Conservation (phyloP, 2,888 invertebrate species). For the Trypoxylon attenuatum region DNA sequence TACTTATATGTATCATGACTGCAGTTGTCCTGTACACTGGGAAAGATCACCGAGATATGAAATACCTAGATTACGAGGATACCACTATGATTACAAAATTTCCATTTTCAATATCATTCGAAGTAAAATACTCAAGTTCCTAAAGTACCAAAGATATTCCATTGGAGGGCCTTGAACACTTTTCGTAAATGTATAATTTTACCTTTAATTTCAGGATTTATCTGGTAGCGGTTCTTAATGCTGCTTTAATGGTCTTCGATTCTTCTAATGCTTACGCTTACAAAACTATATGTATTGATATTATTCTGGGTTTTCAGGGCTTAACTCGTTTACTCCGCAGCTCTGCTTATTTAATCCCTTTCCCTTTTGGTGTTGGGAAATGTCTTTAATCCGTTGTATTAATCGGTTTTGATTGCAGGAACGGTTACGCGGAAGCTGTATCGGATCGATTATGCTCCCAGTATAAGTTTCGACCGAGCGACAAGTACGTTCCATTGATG, state of each 20-base stretch:
- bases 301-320: no score
- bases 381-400: neutral
- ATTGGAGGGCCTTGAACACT: slow-evolving; percentile 7
- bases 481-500: slow-evolving; percentile 78
- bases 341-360: no score
- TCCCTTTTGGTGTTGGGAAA: no score
- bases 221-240: neutral
- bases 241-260: no score
- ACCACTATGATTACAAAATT: slow-evolving; percentile 12
- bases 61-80: neutral
- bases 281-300: no score
- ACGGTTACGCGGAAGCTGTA: slow-evolving; percentile 78
- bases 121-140: neutral
- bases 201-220: neutral
- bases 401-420: slow-evolving; percentile 74
- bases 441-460: slow-evolving; percentile 78
- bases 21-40: slow-evolving; percentile 45
- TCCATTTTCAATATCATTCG: slow-evolving; percentile 15
- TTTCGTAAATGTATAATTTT: slow-evolving; percentile 10
- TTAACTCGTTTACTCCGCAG: no score
- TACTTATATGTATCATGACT: neutral
- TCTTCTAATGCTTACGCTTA: no score
- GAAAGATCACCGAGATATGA: slow-evolving; percentile 23
- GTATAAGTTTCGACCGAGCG: slow-evolving; percentile 80
- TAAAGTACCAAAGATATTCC: slow-evolving; percentile 7